Evolutionary conservation across 2,113 vertebrate genomes (phyloP), one percentile per base, ranked within the genome.

Genomic region (Antennarius striatus): DNA sequence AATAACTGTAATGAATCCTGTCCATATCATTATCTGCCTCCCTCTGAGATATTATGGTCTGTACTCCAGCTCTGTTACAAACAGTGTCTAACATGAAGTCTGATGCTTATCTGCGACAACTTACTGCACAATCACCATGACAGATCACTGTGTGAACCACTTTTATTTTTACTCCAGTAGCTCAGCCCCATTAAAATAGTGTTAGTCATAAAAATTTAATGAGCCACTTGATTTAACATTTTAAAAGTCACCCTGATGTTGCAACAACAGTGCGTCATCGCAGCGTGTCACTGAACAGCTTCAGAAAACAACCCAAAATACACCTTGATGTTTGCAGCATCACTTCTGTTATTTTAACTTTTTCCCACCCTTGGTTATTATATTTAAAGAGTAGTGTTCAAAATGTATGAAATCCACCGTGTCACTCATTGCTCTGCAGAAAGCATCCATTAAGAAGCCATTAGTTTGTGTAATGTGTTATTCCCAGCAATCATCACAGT

Each of bases 391-490:
- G 63, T 65, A 68, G 63, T 77, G 78, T 71, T 89, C 59, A 80
- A 65, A 60, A 63, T 48, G 65, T 54, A 22, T 58, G 75, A 71
- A 56, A 62, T 71, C 63, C 10, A 39, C 43, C 17, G 4, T n/a
- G 42, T 46, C 43, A 59, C 50, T 67, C 53, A 14, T 48, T 64
- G 36, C 72, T 6, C 62, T 3, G 3, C 32, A 39, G 58, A 55
- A 62, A 68, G 7, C 15, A 52, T 76, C 73, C 70, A 83, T 86
- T 80, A 78, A 12, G 10, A 52, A 22, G 53, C 69, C 59, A 77
- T 89, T 84, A 75, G 61, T 85, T 83, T 71, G 71, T 43, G 6
- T 77, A 68, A 83, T 82, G 68, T 76, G 68, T 85, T 81, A 68
- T 80, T 83, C 75, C 75, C 69, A 71, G 69, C 61, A 80, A 52